A percentile compares a stretch with the other conserved stretches of the same genome.
Conservation (phyloP, 2,888 invertebrate species). For the Philereme vetulata region DNA sequence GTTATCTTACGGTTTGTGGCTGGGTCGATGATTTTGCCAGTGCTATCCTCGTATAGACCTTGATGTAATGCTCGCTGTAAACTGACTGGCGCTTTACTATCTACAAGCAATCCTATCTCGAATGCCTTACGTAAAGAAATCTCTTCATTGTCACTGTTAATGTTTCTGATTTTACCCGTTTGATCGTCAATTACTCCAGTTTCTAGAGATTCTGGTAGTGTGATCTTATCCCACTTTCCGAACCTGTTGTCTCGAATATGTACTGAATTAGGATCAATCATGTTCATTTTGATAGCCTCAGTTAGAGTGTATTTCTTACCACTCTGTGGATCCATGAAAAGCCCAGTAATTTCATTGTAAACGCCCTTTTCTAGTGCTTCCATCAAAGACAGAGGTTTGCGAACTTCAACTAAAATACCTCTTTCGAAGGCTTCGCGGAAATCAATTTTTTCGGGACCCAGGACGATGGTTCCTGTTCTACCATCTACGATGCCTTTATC, state of each 20-base stretch:
- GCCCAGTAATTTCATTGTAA: conserved; percentile 90
- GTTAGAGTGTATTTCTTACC: conserved; percentile 90
- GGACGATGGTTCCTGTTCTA: conserved; percentile 87
- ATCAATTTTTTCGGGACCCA: conserved; percentile 87
- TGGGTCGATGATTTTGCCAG: conserved; percentile 93
- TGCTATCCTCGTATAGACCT: conserved; percentile 91
- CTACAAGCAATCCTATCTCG: conserved; percentile 90
- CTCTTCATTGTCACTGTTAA: conserved; percentile 85
- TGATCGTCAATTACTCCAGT: conserved; percentile 89
- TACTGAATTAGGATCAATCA: conserved; percentile 93
- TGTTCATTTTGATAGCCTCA: conserved; percentile 91
- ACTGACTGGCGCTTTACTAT: conserved; percentile 91
- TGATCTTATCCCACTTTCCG: conserved; percentile 90
- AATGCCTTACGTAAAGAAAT: conserved; percentile 90
- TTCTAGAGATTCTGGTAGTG: conserved; percentile 90
- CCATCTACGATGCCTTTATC: conserved; percentile 90
- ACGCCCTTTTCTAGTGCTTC: conserved; percentile 93
- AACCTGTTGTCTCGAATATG: conserved; percentile 90
- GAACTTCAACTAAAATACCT: conserved; percentile 91
- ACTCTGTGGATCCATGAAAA: conserved; percentile 92
- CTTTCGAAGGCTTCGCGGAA: conserved; percentile 94
- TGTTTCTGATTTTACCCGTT: conserved; percentile 88
- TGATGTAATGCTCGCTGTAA: conserved; percentile 93
- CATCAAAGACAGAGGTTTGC: conserved; percentile 90
- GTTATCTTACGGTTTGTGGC: conserved; percentile 90